These are phyloP conservation scores for Enoplosus armatus DNA, from an alignment of 2,797 vertebrate genomes.

Conservation along the genomic window DNA sequence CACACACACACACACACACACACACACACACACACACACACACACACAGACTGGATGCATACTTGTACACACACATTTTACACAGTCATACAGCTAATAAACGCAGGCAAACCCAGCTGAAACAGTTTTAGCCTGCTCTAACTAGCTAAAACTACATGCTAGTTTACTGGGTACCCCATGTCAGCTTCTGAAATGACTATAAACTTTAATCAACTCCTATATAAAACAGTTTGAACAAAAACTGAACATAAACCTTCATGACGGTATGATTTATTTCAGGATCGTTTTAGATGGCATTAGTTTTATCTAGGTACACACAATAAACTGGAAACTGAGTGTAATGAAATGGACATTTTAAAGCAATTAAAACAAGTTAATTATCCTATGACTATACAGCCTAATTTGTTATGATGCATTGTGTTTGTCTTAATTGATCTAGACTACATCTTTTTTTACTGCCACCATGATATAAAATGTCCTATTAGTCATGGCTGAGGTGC, in stretches of 20 bases:
- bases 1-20: too few relatives aligned
- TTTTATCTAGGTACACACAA: neutral
- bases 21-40: too few relatives aligned
- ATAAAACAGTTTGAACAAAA: neutral
- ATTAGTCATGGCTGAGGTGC: neutral
- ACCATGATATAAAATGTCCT: neutral
- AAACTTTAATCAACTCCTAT: neutral
- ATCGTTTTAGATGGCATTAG: neutral
- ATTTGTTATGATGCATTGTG: neutral
- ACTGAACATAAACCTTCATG: neutral
- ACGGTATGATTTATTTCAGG: too few relatives aligned
- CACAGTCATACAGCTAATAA: too few relatives aligned
- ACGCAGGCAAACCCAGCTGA: too few relatives aligned
- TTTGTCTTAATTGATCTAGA: neutral
- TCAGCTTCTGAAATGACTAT: neutral
- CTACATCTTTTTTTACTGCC: too few relatives aligned
- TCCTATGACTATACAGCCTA: neutral
- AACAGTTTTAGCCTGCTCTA: neutral
- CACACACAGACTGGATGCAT: too few relatives aligned
- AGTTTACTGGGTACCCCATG: neutral
- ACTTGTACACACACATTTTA: too few relatives aligned
- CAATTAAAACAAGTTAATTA: neutral
- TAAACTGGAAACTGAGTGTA: neutral
- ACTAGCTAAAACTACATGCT: neutral
- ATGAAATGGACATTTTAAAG: neutral